Evolutionary conservation across 2,797 vertebrate species (phyloP).

Genomic region (Trematomus bernacchii): DNA sequence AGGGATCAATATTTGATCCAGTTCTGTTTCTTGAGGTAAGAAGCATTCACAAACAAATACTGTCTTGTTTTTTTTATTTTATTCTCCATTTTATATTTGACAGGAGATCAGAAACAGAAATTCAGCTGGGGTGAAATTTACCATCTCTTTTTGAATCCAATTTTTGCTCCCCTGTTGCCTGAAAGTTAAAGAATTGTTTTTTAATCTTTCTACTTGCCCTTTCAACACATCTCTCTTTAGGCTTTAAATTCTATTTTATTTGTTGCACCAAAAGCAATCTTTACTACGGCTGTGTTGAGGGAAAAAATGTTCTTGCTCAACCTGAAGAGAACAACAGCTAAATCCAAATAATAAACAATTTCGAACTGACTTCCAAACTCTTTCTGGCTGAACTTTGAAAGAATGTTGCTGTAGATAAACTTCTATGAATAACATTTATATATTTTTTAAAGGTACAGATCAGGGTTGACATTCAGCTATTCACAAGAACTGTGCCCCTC

Average conservation of each 20-base stretch:
- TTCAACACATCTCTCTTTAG: slow-evolving; percentile 25
- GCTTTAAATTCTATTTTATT: slow-evolving; percentile 8
- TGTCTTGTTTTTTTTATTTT: not conserved
- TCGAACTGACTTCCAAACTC: not conserved
- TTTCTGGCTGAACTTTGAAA: not conserved
- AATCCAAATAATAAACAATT: slow-evolving; percentile 14
- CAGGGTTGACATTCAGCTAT: not conserved
- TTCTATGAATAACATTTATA: slow-evolving; percentile 6
- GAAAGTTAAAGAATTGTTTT: not conserved
- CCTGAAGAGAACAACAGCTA: slow-evolving; percentile 3
- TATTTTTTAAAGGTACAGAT: slow-evolving; percentile 2
- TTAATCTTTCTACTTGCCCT: slow-evolving; percentile 15
- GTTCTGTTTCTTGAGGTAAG: not conserved
- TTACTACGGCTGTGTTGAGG: not conserved
- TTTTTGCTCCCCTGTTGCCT: slow-evolving; percentile 11
- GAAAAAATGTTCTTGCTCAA: slow-evolving; percentile 9
- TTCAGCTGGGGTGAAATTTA: not conserved
- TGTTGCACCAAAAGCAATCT: slow-evolving; percentile 13
- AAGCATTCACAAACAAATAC: not conserved
- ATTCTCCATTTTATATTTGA: not conserved
- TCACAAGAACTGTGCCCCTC: not conserved
- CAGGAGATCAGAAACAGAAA: not conserved
- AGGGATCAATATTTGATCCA: not conserved
- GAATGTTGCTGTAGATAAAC: slow-evolving; percentile 10
- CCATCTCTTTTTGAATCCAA: slow-evolving; percentile 2